A percentile compares a stretch with the other conserved stretches of the same genome.
phyloP scores from a whole-genome alignment of 2,113 vertebrate species.

The Corythoichthys haematopterus region DNA sequence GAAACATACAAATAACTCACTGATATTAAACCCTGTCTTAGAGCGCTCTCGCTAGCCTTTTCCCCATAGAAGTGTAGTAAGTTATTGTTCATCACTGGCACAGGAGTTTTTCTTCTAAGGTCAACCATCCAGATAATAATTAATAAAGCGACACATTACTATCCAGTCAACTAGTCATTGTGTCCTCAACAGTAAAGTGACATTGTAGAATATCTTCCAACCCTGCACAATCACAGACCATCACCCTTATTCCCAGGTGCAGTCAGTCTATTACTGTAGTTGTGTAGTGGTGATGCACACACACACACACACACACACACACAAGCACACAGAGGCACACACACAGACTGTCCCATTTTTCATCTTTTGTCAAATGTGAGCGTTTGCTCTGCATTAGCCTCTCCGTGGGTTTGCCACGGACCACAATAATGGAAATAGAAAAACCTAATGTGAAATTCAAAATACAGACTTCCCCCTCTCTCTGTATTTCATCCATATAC shows the following conservation, averaged over 20 bases:
- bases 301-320: neutral
- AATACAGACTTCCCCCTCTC: constrained; percentile 22
- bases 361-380: constrained; percentile 60
- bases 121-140: constrained; percentile 15
- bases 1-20: constrained; percentile 18
- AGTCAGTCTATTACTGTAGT: constrained; percentile 37
- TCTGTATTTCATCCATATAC: constrained; percentile 4
- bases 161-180: constrained; percentile 1
- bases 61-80: neutral
- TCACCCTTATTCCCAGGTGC: constrained; percentile 40
- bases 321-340: neutral
- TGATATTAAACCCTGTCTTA: constrained; percentile 33
- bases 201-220: constrained; percentile 33
- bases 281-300: constrained; percentile 6
- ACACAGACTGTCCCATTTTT: constrained; percentile 47
- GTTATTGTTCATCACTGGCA: constrained; percentile 7
- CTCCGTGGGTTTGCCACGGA: constrained; percentile 57
- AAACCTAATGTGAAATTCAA: constrained; percentile 62
- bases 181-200: constrained; percentile 31
- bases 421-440: constrained; percentile 65
- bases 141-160: constrained; percentile 7
- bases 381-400: constrained; percentile 64
- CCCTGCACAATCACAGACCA: constrained; percentile 31
- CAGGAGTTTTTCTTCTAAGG: neutral
- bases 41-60: constrained; percentile 11